A percentile compares a stretch with the other conserved stretches of the same genome.
Evolutionary conservation across 2,113 vertebrate species (phyloP).

Genomic region (Xiphias gladius): DNA sequence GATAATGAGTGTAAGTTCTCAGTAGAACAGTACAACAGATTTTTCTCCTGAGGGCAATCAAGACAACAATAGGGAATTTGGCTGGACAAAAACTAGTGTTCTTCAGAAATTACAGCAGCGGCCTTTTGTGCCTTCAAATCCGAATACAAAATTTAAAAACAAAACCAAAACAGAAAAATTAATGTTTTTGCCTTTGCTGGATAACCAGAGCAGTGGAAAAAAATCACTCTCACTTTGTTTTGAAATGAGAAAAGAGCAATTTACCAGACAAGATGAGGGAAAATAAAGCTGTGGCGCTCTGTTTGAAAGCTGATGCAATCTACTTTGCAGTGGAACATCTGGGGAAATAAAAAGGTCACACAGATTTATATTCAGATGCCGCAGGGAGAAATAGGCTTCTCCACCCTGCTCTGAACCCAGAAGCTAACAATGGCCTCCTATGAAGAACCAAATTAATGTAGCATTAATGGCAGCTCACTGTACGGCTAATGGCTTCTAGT

Average conservation of each 20-base stretch:
- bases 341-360: slow-evolving; percentile 81
- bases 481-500: slow-evolving; percentile 47
- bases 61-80: slow-evolving; percentile 32
- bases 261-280: slow-evolving; percentile 53
- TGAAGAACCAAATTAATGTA: slow-evolving; percentile 61
- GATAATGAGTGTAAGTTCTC: slow-evolving; percentile 34
- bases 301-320: slow-evolving; percentile 75
- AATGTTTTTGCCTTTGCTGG: background rate
- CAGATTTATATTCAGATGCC: slow-evolving; percentile 78
- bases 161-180: background rate
- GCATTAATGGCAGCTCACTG: slow-evolving; percentile 56
- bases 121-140: slow-evolving; percentile 6
- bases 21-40: background rate
- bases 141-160: background rate
- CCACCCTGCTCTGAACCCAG: slow-evolving; percentile 42
- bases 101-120: slow-evolving; percentile 21
- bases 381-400: slow-evolving; percentile 55
- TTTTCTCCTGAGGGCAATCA: slow-evolving; percentile 42
- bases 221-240: slow-evolving; percentile 51
- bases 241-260: slow-evolving; percentile 67
- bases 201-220: slow-evolving; percentile 38
- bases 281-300: slow-evolving; percentile 57
- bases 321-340: slow-evolving; percentile 72
- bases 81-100: slow-evolving; percentile 5
- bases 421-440: slow-evolving; percentile 52